These are phyloP conservation scores for Epinephelus fuscoguttatus DNA, from an alignment of 2,113 vertebrate genomes.

Conservation along the genomic window DNA sequence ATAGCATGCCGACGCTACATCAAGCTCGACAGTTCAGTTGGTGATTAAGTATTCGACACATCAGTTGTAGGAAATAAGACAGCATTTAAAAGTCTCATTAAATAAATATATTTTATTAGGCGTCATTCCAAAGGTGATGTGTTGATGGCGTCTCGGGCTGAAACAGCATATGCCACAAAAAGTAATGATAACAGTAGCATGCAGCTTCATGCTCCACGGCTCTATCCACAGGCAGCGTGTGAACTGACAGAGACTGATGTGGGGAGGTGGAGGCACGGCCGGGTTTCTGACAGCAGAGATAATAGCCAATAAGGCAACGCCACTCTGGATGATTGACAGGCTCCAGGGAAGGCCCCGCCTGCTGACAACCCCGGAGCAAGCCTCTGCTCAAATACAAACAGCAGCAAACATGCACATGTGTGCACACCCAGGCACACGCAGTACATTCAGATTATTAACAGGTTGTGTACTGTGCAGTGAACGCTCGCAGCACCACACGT, in stretches of 20 bases:
- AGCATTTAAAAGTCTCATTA: not conserved
- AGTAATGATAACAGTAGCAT: conserved; percentile 52
- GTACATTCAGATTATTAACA: conserved; percentile 4
- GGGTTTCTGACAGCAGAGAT: conserved; percentile 92
- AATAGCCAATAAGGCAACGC: conserved; percentile 95
- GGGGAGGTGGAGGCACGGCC: conserved; percentile 84
- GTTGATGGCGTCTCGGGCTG: conserved; percentile 19
- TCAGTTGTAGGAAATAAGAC: not conserved
- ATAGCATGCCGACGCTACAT: not conserved
- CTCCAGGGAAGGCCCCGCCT: conserved; percentile 85
- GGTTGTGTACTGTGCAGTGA: not conserved
- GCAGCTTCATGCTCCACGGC: conserved; percentile 56
- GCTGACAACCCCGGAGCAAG: conserved; percentile 81
- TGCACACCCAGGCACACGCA: not conserved
- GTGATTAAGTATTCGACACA: not conserved
- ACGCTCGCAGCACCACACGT: not conserved
- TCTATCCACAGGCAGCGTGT: conserved; percentile 54
- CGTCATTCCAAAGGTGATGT: not conserved
- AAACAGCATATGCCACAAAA: conserved; percentile 31
- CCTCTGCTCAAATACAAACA: conserved; percentile 73
- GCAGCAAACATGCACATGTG: not conserved
- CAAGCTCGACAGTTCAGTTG: not conserved
- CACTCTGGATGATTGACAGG: conserved; percentile 92
- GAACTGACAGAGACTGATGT: conserved; percentile 77
- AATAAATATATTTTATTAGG: not conserved